Conservation (phyloP, 2,113 vertebrate genomes). For the Symphodus melops region DNA sequence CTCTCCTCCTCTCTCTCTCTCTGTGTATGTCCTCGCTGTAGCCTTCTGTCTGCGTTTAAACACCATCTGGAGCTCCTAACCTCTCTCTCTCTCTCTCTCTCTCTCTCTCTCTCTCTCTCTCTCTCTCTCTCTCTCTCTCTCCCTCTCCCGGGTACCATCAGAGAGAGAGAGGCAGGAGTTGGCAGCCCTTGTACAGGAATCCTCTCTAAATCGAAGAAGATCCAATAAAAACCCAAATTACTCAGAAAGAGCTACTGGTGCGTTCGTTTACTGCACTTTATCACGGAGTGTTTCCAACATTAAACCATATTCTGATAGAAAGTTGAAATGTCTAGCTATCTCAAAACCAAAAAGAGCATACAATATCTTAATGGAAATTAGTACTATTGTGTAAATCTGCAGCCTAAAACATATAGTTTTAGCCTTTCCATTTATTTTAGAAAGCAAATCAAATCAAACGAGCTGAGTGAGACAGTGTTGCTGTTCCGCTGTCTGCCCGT, state of each 20-base stretch:
- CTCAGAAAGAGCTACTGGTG: neutral
- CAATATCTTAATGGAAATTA: neutral
- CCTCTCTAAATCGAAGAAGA: conserved; percentile 43
- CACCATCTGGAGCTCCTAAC: conserved; percentile 85
- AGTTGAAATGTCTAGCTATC: neutral
- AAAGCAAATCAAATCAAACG: conserved; percentile 22
- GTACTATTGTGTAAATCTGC: neutral
- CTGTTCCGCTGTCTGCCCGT: conserved; percentile 64
- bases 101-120: conserved; percentile 68
- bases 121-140: conserved; percentile 51
- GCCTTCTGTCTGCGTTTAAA: conserved; percentile 88
- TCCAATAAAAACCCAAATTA: conserved; percentile 9
- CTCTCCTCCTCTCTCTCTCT: conserved; percentile 76
- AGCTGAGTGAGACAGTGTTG: neutral
- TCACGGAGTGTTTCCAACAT: neutral
- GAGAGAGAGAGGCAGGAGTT: conserved; percentile 37
- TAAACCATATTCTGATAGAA: neutral
- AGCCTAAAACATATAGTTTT: neutral
- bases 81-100: conserved; percentile 74
- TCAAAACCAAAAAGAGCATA: neutral
- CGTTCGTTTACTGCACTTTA: neutral
- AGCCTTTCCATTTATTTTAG: conserved; percentile 8
- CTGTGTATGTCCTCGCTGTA: conserved; percentile 79
- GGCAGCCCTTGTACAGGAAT: conserved; percentile 58
- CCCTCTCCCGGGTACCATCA: conserved; percentile 55